A percentile compares a stretch with the other conserved stretches of the same genome.
Conservation (phyloP, 2,113 vertebrate genomes). For the Seriola rivoliana region DNA sequence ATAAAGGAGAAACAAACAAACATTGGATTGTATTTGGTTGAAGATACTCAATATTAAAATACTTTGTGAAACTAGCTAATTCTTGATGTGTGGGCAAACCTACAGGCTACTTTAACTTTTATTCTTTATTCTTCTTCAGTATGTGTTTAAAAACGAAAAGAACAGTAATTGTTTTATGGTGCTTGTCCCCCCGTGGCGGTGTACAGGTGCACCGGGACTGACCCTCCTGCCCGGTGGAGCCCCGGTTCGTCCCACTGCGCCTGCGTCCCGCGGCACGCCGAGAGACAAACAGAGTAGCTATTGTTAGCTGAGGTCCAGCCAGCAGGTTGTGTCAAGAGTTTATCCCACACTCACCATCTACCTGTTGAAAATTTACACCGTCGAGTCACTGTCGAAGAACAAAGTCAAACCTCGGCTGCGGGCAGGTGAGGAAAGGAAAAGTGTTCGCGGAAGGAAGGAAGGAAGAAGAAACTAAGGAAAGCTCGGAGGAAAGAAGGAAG, state of each 20-base stretch:
- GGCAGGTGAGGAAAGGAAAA: slow-evolving; percentile 47
- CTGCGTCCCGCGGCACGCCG: slow-evolving; percentile 71
- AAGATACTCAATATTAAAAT: no score
- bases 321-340: slow-evolving; percentile 61
- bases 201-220: slow-evolving; percentile 70
- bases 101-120: background rate
- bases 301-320: slow-evolving; percentile 74
- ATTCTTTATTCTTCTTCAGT: no score
- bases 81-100: background rate
- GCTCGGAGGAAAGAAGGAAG: slow-evolving; percentile 58
- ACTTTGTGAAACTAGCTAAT: background rate
- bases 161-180: slow-evolving; percentile 27
- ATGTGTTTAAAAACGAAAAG: background rate
- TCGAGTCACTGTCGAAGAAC: slow-evolving; percentile 44
- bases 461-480: slow-evolving; percentile 1
- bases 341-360: slow-evolving; percentile 53
- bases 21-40: background rate
- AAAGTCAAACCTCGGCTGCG: slow-evolving; percentile 15
- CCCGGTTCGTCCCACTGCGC: slow-evolving; percentile 70
- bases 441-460: slow-evolving; percentile 27
- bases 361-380: slow-evolving; percentile 73
- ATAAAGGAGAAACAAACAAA: background rate
- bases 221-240: background rate
- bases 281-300: slow-evolving; percentile 73
- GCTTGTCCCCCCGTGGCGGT: background rate